Percentiles rank a stretch among this genome's conserved stretches.
Evolutionary conservation across 2,888 invertebrate species (phyloP).

Genomic region (Phorcus lineatus): DNA sequence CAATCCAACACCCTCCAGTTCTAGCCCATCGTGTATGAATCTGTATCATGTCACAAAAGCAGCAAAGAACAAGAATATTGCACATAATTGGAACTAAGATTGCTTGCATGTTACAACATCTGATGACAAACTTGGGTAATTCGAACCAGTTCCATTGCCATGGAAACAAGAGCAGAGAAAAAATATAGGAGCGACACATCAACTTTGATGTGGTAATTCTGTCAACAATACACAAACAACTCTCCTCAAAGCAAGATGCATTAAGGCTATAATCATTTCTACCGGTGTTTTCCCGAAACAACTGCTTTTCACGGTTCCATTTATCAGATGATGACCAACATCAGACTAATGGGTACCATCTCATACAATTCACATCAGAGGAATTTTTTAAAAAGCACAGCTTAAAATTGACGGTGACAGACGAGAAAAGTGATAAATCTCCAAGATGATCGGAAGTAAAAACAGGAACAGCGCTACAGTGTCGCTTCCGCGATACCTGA

Average conservation of each 20-base stretch:
- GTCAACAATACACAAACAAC: background rate
- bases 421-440: no score
- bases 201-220: background rate
- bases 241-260: background rate
- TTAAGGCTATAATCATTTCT: background rate
- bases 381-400: background rate
- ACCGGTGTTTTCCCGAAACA: background rate
- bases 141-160: background rate
- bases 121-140: background rate
- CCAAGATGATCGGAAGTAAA: no score
- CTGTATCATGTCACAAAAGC: no score
- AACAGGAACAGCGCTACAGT: no score
- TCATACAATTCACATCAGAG: background rate
- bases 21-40: no score
- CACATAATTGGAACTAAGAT: background rate
- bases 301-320: background rate
- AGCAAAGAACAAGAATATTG: no score
- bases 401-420: no score
- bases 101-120: background rate
- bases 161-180: background rate
- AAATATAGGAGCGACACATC: background rate
- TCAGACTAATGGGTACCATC: background rate
- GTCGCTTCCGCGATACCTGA: no score
- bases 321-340: background rate
- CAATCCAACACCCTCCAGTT: no score